Evolutionary conservation across 2,888 invertebrate species (phyloP), one percentile per base, ranked within the genome.

Genomic region (Zygogramma bicolorata): DNA sequence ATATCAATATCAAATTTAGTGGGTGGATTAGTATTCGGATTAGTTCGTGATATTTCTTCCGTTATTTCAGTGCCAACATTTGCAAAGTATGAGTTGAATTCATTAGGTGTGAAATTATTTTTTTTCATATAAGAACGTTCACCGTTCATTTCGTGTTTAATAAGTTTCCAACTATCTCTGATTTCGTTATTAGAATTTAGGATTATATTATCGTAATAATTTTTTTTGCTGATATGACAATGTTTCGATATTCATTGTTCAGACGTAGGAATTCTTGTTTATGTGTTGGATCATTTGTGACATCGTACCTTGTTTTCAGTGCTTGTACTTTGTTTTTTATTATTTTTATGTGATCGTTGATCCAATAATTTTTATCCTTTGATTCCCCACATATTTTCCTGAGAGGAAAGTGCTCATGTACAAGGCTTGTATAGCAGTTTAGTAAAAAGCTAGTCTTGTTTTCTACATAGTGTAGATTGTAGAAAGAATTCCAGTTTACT

Each of bases 221-320:
- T 27, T 58, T 58, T 58, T 58, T 27, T 42, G 58, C 10, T 22
- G 58, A 59, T 59, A 59, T 22, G 10, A 58, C 58, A 58, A 58
- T 58, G 3, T 58, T 27, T 58, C 27, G 31, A 27, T 31, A 58
- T 22, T 31, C 27, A 29, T 15, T 58, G 4, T 8, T 58, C 0
- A 29, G 27, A 25, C 3, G 2, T 4, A 58, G 58, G 27, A 1
- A 58, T 27, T 58, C 31, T 58, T 58, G 25, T n/a, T 58, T 58
- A 27, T 58, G 58, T 7, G 0, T 58, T 58, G n/a, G n/a, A n/a
- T n/a, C n/a, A n/a, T n/a, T n/a, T n/a, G n/a, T n/a, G n/a, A n/a
- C n/a, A n/a, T n/a, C n/a, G n/a, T n/a, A n/a, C n/a, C n/a, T n/a
- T n/a, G n/a, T n/a, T n/a, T n/a, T n/a, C n/a, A n/a, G n/a, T n/a